Base-by-base conservation (phyloP, 2,888 invertebrate species). In the Phengaris arion region DNA sequence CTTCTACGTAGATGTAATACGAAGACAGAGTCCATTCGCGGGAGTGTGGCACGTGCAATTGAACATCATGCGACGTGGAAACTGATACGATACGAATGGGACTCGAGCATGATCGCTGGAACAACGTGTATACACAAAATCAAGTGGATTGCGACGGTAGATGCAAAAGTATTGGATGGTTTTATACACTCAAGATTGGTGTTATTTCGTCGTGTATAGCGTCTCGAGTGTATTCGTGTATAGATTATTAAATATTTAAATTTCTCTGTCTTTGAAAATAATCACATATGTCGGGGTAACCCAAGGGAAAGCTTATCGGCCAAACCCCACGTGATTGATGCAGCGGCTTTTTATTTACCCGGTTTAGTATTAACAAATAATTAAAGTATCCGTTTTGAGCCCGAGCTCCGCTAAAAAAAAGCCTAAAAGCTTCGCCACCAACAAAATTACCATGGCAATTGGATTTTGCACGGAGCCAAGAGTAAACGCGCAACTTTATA, bases 21-120 rank as follows among this genome's bases (percentile, higher is more conserved):
- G 64, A 52, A 76, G 70, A 70, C 15, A 12, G 46, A 76, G 79
- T 77, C 79, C 79, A 79, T 80, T 79, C 79, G 76, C 75, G 77
- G 78, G 81, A 81, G 82, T 84, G 81, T 82, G 83, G 83, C 82
- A 83, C 87, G 87, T 87, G 87, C 91, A 88, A 91, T 92, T 92
- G 92, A 89, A 89, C 88, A 86, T 82, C 85, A 87, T 80, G 81
- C 90, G 89, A 88, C 85, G 85, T 84, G 91, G 89, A 92, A 92
- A 91, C 87, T 86, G 89, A 92, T 91, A 90, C 82, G 84, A 74
- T 45, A 15, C 10, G 51, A 51, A 70, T 2, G 64, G 64, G 22
- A 64, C 64, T 52, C 52, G 52, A 45, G 35, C 64, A 64, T 64
- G 64, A 45, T 64, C 64, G 64, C 64, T 12, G 35, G 35, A 5